A percentile compares a stretch with the other conserved stretches of the same genome.
Conservation (phyloP, 2,888 invertebrate genomes). For the Nomada hirtipes region DNA sequence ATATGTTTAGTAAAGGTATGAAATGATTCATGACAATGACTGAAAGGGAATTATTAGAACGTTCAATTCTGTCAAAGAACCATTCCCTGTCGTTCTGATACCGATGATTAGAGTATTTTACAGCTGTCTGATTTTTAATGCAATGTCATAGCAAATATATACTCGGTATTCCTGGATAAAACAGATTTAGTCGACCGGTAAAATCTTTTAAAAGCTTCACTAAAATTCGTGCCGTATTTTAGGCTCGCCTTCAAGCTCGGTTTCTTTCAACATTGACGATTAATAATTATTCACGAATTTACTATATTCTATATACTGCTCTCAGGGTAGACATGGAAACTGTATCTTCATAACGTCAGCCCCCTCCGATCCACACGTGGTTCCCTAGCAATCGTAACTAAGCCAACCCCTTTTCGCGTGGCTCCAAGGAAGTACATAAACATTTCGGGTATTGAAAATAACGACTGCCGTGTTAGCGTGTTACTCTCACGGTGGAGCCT, state of each 20-base stretch:
- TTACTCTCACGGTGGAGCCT: slow-evolving; percentile 1
- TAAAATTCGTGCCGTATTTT: no score
- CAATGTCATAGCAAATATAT: no score
- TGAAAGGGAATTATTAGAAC: background rate
- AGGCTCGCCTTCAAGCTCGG: no score
- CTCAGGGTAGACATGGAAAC: background rate
- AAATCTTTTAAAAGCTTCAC: no score
- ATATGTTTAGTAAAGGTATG: background rate
- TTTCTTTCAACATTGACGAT: background rate
- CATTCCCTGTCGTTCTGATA: no score
- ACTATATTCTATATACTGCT: background rate
- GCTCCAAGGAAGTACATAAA: slow-evolving; percentile 33
- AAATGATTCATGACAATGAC: background rate
- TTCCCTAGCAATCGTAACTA: slow-evolving; percentile 30
- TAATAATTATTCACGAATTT: background rate
- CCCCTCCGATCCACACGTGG: background rate
- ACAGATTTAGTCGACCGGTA: no score
- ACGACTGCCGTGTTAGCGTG: slow-evolving; percentile 30
- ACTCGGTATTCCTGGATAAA: no score
- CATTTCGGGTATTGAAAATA: slow-evolving; percentile 58
- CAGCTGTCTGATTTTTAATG: no score
- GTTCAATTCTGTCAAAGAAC: background rate
- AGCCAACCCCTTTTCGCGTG: background rate
- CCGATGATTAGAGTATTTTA: no score
- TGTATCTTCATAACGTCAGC: background rate